Conservation (phyloP, 2,797 vertebrate species). For the Muscicapa comitata region DNA sequence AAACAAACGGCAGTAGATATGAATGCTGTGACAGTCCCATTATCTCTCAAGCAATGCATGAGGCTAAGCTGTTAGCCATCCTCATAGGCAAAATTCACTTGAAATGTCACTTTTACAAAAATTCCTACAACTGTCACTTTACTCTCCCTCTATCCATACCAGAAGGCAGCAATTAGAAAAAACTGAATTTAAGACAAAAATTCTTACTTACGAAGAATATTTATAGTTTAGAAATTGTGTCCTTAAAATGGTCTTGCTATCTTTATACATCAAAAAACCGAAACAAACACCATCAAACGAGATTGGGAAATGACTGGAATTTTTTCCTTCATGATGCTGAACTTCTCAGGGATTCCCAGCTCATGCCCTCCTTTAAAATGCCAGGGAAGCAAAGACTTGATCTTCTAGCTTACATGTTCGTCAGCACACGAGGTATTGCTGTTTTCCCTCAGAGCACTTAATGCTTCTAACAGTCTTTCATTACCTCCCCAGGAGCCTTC, state of each 20-base stretch:
- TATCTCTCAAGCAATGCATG: slow-evolving; percentile 15
- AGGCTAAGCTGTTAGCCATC: background rate
- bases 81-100: background rate
- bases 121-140: background rate
- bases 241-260: background rate
- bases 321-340: background rate
- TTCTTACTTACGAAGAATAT: background rate
- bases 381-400: background rate
- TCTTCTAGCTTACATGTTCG: background rate
- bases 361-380: background rate
- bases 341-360: background rate
- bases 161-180: background rate
- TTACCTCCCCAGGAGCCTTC: background rate
- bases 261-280: background rate
- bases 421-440: background rate
- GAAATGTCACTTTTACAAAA: background rate
- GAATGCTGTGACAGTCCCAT: slow-evolving; percentile 31
- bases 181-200: background rate
- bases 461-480: background rate
- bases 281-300: background rate
- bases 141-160: background rate
- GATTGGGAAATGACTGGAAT: background rate
- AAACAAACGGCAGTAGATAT: slow-evolving; percentile 28
- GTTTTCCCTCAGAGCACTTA: background rate
- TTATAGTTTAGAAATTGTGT: background rate